phyloP scores from a whole-genome alignment of 1,140 invertebrate species.

The Hydropsyche tenuis region DNA sequence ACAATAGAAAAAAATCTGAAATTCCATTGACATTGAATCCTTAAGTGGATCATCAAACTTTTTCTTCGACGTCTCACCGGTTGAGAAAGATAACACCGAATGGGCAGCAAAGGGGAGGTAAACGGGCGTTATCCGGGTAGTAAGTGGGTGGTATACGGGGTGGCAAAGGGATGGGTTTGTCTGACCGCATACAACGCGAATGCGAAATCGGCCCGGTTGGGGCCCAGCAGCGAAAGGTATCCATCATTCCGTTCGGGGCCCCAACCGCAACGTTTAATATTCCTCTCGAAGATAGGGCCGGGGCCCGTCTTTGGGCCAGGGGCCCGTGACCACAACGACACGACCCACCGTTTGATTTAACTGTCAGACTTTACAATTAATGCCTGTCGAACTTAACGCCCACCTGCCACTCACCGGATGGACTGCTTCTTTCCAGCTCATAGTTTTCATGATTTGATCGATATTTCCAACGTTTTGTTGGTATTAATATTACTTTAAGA shows the following conservation, averaged over 20 bases:
- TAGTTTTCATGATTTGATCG: no score
- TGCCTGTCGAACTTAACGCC: constrained; percentile 4
- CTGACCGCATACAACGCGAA: constrained; percentile 40
- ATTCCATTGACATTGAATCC: no score
- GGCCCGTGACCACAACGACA: constrained; percentile 6
- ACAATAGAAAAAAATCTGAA: no score
- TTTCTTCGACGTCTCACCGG: no score
- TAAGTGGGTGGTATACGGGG: neutral
- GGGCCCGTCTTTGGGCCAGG: constrained; percentile 20
- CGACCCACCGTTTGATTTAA: constrained; percentile 43
- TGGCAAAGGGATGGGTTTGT: neutral
- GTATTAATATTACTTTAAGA: no score
- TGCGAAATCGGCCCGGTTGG: constrained; percentile 30
- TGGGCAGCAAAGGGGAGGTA: neutral
- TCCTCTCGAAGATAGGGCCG: constrained; percentile 36
- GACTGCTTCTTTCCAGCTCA: neutral
- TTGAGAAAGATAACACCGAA: no score
- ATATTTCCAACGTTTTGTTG: no score
- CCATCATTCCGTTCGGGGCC: constrained; percentile 44
- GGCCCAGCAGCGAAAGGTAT: constrained; percentile 34
- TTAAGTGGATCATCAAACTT: no score
- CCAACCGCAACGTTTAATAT: constrained; percentile 49
- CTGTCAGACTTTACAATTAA: constrained; percentile 43
- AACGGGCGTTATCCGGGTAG: neutral
- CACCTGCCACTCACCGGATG: constrained; percentile 7